Evolutionary conservation across 2,888 invertebrate genomes (phyloP), one percentile per base, ranked within the genome.

Genomic region (Mesorhabditis spiculigera): DNA sequence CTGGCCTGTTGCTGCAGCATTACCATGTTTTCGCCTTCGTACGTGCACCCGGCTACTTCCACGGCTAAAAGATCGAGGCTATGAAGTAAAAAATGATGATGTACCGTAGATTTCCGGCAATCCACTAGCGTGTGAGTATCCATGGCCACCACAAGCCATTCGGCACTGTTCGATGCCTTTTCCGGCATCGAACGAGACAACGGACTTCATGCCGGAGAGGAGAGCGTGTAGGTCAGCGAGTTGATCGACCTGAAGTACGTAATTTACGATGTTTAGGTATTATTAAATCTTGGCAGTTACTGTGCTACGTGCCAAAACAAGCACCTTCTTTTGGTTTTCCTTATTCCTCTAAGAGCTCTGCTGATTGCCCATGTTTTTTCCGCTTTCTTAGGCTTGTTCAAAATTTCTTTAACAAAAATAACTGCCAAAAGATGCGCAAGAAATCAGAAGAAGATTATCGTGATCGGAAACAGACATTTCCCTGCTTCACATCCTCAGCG

Each of bases 21-120:
- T 41, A 96, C 95, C 0, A 95, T 95, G 87, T 96, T 95, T 89
- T 96, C 96, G 0, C 96, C 96, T 88, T 96, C 95, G 86, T 95
- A 96, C 0, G 95, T 96, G 86, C 92, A 92, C 70, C 92, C 92
- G 65, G 95, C 94, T 0, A 93, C 93, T 13, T 91, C 91, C 3
- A 74, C 72, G 43, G 75, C 73, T 72, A 45, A 16, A 67, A 63
- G 44, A 0, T 41, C 28, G 28, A 28, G 8, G 13, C 50, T 50
- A 28, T 28, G 28, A 28, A 28, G 1, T 28, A 28, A 28, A 28
- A 28, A 28, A 28, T 28, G 28, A 28, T 28, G 28, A 28, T 28
- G 28, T 28, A 72, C 72, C 78, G 65, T 75, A 76, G 41, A 75
- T 71, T 63, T 76, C 75, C 5, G 76, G 73, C 42, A 78, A 72